A percentile compares a stretch with the other conserved stretches of the same genome.
These are phyloP conservation scores for Procavia capensis DNA, from an alignment of 2,113 vertebrate genomes.

Conservation along the genomic window DNA sequence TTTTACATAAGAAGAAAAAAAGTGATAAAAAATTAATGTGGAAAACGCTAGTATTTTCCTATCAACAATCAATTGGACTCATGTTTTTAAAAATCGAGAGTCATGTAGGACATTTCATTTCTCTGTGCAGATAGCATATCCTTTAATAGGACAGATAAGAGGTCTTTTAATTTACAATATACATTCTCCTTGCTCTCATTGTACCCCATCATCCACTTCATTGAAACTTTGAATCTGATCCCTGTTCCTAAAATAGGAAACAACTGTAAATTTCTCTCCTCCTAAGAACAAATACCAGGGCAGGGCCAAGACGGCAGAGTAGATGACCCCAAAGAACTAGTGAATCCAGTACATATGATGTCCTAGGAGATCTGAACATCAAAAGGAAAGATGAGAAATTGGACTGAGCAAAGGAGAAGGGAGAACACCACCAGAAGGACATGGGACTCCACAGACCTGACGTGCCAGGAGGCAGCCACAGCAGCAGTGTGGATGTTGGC, in stretches of 20 bases:
- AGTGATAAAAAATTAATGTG: conserved; percentile 67
- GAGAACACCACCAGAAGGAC: too few species aligned
- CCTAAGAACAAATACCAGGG: not conserved
- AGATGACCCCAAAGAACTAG: too few species aligned
- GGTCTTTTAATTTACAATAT: not conserved
- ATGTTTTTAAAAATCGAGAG: conserved; percentile 32
- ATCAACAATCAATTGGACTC: conserved; percentile 5
- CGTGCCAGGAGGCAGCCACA: too few species aligned
- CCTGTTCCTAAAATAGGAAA: not conserved
- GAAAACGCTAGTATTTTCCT: conserved; percentile 50
- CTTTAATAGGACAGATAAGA: not conserved
- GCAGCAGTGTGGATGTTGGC: too few species aligned
- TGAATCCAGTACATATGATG: too few species aligned
- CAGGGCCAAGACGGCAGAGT: too few species aligned
- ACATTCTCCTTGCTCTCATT: not conserved
- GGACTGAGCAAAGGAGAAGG: too few species aligned
- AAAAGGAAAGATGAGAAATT: too few species aligned
- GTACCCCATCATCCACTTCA: not conserved
- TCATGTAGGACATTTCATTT: conserved; percentile 40
- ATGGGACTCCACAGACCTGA: too few species aligned
- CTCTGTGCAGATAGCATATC: not conserved
- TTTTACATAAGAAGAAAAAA: conserved; percentile 58
- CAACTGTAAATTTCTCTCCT: not conserved
- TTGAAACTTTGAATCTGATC: not conserved
- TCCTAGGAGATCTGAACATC: too few species aligned